phyloP scores from a whole-genome alignment of 2,797 vertebrate genomes.

The Craterocephalus amniculus region DNA sequence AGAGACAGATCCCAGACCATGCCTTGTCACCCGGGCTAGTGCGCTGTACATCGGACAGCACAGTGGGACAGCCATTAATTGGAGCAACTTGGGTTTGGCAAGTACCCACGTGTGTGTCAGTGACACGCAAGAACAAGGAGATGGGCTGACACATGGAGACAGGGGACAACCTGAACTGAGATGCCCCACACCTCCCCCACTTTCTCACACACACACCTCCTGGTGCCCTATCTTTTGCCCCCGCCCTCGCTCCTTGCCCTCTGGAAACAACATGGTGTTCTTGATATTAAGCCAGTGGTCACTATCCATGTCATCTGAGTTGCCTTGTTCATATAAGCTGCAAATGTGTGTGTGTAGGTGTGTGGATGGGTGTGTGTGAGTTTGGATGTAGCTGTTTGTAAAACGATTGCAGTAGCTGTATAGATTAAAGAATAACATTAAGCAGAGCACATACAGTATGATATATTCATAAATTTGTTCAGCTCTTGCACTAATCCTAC shows the following conservation, averaged over 20 bases:
- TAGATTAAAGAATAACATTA: not conserved
- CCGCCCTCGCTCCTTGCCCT: constrained; percentile 58
- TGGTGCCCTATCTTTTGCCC: constrained; percentile 43
- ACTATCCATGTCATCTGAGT: constrained; percentile 60
- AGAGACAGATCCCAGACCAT: constrained; percentile 95
- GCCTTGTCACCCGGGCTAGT: constrained; percentile 92
- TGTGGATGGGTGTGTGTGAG: not conserved
- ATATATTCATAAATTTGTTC: not conserved
- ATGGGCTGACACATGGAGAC: constrained; percentile 81
- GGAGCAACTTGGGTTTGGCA: constrained; percentile 90
- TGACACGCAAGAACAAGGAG: constrained; percentile 82
- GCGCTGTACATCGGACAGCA: constrained; percentile 86
- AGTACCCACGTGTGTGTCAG: constrained; percentile 87
- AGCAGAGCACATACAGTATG: not conserved
- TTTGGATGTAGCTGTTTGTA: constrained; percentile 8
- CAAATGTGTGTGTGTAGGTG: constrained; percentile 20
- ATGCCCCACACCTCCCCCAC: constrained; percentile 24
- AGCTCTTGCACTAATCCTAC: not conserved
- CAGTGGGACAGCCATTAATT: constrained; percentile 98
- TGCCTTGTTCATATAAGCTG: constrained; percentile 41
- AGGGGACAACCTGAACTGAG: constrained; percentile 77
- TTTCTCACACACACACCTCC: constrained; percentile 27
- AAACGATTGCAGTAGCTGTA: constrained; percentile 2
- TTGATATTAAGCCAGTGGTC: constrained; percentile 69
- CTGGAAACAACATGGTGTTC: constrained; percentile 77